Evolutionary conservation across 2,113 vertebrate genomes (phyloP).

Genomic region (Stercorarius parasiticus): DNA sequence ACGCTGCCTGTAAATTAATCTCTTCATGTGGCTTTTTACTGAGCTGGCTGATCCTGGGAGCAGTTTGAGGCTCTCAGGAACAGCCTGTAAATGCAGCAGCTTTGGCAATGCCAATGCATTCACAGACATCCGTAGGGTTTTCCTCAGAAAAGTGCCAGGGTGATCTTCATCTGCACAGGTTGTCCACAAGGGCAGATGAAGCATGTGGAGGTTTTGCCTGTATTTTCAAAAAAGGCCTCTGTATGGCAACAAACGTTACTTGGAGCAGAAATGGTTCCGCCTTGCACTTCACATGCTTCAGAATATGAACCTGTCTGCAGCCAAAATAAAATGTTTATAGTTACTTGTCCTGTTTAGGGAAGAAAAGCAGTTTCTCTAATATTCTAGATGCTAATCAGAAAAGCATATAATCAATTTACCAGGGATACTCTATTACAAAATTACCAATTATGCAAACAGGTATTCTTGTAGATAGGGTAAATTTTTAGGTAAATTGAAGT

Average conservation of each 20-base stretch:
- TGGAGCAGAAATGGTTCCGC: background rate
- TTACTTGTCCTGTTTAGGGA: background rate
- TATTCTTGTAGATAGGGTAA: background rate
- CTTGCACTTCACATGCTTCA: background rate
- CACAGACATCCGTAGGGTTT: background rate
- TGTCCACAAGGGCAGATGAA: background rate
- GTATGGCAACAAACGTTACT: background rate
- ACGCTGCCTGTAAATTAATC: background rate
- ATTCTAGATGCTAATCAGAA: background rate
- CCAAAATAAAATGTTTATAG: background rate
- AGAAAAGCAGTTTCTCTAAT: background rate
- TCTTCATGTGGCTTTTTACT: background rate
- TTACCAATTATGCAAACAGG: background rate
- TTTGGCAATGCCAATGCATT: accelerated
- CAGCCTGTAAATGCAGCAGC: background rate
- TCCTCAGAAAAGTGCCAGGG: background rate
- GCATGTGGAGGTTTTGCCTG: background rate
- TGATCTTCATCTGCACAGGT: background rate
- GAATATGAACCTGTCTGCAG: background rate
- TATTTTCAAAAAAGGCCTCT: background rate
- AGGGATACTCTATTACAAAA: background rate
- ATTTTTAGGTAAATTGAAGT: background rate
- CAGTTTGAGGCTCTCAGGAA: background rate
- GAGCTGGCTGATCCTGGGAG: background rate
- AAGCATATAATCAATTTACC: background rate